Evolutionary conservation across 2,888 invertebrate species (phyloP).

Genomic region (Noctua pronuba): DNA sequence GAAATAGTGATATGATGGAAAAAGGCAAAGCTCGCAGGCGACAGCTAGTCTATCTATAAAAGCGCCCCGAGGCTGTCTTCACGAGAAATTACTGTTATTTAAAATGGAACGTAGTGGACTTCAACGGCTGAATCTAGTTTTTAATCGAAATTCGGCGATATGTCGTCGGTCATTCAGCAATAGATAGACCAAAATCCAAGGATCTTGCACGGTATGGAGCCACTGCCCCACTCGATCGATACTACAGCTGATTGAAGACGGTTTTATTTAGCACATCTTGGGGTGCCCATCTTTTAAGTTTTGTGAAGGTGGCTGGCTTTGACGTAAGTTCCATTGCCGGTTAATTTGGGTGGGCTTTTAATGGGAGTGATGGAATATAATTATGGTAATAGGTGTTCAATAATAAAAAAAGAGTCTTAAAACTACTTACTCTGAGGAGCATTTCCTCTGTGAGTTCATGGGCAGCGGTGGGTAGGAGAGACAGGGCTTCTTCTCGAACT

Average conservation of each 20-base stretch:
- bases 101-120: background rate
- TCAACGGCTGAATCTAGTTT: no score
- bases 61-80: background rate
- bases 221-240: background rate
- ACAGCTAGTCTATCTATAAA: background rate
- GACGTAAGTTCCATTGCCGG: background rate
- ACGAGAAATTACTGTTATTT: background rate
- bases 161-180: background rate
- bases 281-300: background rate
- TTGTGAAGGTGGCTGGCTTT: background rate
- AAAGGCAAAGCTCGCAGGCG: no score
- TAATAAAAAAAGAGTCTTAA: background rate
- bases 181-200: background rate
- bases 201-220: background rate
- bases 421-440: conserved; percentile 90
- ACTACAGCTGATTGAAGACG: background rate
- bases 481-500: conserved; percentile 93
- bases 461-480: conserved; percentile 92
- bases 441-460: conserved; percentile 91
- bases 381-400: background rate
- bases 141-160: background rate
- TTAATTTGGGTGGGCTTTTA: background rate
- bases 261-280: background rate
- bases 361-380: no score
- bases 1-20: no score